Base-by-base conservation (phyloP, 2,888 invertebrate species). In the Lepidocyrtinus sp. region DNA sequence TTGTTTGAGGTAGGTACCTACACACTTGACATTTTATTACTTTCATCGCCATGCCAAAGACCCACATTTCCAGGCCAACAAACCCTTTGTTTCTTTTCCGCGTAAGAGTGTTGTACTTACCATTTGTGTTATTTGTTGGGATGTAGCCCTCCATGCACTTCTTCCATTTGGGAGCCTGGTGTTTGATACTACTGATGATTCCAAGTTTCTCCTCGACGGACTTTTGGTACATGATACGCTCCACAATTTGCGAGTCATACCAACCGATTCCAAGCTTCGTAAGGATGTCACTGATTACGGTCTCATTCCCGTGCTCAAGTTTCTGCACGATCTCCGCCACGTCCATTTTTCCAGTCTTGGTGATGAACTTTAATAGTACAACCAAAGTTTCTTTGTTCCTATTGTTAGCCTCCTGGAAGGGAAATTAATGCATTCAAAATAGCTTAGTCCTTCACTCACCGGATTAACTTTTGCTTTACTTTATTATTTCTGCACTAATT, bases 191-290 rank as follows among this genome's bases (percentile, higher is more conserved):
- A 0, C 65, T 26, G 36, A 77, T 61, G 55, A 76, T 71, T 0
- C 36, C 65, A 1, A 71, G 2, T 22, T 70, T 76, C 15, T 70
- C 71, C 0, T 26, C 5, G 9, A 71, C 19, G 15, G 64, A 55
- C 15, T 65, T 71, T 63, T 76, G 71, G 21, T 76, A 71, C 77
- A 71, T 65, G 27, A 72, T 71, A 24, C 64, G 64, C 62, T 77
- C 77, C 2, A 67, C 67, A 22, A 77, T 67, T 72, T 71, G 71
- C n/a, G 77, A 19, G 17, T 77, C 77, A 19, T 71, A 72, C 72
- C 72, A 77, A 2, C 61, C 72, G 9, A 77, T 72, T 12, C 72
- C 72, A 12, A 77, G 36, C 5, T 24, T 62, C n/a, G 36, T n/a
- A 9, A 77, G 67, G 46, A 77, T 72, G 17, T 77, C 72, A 25